Conservation (phyloP, 2,888 invertebrate genomes). For the Ariolimax columbianus region DNA sequence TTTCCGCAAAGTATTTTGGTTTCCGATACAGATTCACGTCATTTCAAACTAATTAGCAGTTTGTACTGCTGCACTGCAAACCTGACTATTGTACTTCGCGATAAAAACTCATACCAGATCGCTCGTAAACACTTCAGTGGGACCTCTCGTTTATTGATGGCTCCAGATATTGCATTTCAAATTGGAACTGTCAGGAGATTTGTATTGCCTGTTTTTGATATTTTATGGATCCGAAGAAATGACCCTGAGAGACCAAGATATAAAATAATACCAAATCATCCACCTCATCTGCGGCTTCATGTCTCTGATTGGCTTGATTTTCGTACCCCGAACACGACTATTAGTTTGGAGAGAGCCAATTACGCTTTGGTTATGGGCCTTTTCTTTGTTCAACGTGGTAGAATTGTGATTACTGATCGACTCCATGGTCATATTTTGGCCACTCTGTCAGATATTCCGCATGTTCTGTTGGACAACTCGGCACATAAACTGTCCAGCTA, state of each 20-base stretch:
- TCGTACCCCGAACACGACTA: slow-evolving; percentile 23
- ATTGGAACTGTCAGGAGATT: slow-evolving; percentile 53
- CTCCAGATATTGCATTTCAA: slow-evolving; percentile 58
- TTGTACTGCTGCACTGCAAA: slow-evolving; percentile 47
- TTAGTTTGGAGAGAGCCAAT: slow-evolving; percentile 42
- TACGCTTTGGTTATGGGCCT: slow-evolving; percentile 46
- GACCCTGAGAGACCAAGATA: slow-evolving; percentile 52
- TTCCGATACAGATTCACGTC: not conserved
- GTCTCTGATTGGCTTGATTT: slow-evolving; percentile 50
- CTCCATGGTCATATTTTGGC: slow-evolving; percentile 55
- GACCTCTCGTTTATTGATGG: slow-evolving; percentile 42
- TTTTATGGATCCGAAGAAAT: slow-evolving; percentile 53
- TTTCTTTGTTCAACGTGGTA: slow-evolving; percentile 55
- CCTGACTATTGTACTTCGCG: slow-evolving; percentile 52
- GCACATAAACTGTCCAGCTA: slow-evolving; percentile 44
- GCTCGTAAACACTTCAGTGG: slow-evolving; percentile 43
- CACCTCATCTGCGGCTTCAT: slow-evolving; percentile 32
- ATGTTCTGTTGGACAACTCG: slow-evolving; percentile 23
- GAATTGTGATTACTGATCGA: slow-evolving; percentile 58
- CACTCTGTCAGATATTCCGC: slow-evolving; percentile 25
- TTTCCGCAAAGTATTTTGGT: slow-evolving; percentile 55
- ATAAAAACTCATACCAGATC: slow-evolving; percentile 33
- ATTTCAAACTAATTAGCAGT: slow-evolving; percentile 7
- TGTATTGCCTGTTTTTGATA: slow-evolving; percentile 54
- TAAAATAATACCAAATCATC: slow-evolving; percentile 15